Percentiles rank a stretch among this genome's conserved stretches.
These are phyloP conservation scores for Bruchidius siliquastri DNA, from an alignment of 2,888 invertebrate genomes.

Conservation along the genomic window DNA sequence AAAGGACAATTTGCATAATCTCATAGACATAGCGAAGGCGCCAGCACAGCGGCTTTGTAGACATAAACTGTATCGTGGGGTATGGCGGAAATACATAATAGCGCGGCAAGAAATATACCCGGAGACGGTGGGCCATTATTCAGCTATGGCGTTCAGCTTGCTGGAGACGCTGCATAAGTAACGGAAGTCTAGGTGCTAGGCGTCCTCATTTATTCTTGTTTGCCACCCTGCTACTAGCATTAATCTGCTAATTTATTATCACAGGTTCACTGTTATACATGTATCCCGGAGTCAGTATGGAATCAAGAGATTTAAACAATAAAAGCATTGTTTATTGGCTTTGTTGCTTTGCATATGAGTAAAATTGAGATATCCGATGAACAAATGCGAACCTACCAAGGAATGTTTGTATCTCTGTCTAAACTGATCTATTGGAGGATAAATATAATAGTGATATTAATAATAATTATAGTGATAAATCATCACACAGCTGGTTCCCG, in stretches of 20 bases:
- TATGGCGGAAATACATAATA: background rate
- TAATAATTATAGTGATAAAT: too few species aligned
- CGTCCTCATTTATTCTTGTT: background rate
- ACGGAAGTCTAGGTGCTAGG: background rate
- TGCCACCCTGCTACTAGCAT: background rate
- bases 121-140: background rate
- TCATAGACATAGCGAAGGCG: background rate
- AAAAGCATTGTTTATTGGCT: too few species aligned
- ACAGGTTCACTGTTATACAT: too few species aligned
- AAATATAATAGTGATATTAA: too few species aligned
- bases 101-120: background rate
- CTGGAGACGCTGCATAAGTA: background rate
- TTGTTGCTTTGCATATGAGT: too few species aligned
- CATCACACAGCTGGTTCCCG: too few species aligned
- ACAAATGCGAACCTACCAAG: too few species aligned
- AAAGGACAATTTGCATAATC: background rate
- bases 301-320: too few species aligned
- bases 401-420: too few species aligned
- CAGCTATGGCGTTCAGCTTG: background rate
- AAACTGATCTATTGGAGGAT: too few species aligned
- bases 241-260: background rate
- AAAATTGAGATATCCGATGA: too few species aligned
- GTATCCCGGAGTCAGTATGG: too few species aligned
- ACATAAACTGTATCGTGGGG: background rate
- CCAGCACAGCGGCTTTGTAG: background rate